Evolutionary conservation across 2,888 invertebrate species (phyloP).

Genomic region (Hemithea aestivaria): DNA sequence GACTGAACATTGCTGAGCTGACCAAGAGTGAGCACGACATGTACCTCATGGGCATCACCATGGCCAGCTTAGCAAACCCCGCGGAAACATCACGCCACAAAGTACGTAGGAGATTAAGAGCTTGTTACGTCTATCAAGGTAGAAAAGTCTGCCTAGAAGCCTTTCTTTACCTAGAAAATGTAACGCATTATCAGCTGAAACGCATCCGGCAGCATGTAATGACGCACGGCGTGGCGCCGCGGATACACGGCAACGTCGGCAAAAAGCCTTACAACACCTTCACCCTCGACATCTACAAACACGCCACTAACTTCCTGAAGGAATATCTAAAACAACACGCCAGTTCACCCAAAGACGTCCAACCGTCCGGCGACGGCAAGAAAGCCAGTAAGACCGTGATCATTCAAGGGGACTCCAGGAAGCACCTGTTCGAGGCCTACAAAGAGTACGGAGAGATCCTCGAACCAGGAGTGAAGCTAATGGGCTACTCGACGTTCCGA

Average conservation of each 20-base stretch:
- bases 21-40: slow-evolving; percentile 91
- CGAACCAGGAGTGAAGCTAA: slow-evolving; percentile 84
- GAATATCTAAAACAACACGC: slow-evolving; percentile 85
- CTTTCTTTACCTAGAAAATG: slow-evolving; percentile 88
- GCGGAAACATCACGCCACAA: slow-evolving; percentile 85
- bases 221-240: slow-evolving; percentile 87
- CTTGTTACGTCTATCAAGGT: slow-evolving; percentile 88
- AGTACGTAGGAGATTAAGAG: slow-evolving; percentile 84
- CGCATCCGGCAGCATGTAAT: slow-evolving; percentile 87
- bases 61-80: slow-evolving; percentile 88
- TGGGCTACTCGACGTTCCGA: slow-evolving; percentile 89
- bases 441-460: slow-evolving; percentile 85
- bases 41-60: slow-evolving; percentile 91
- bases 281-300: slow-evolving; percentile 87
- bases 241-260: slow-evolving; percentile 88
- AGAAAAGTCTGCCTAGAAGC: slow-evolving; percentile 88
- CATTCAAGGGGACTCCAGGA: slow-evolving; percentile 78
- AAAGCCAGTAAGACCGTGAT: slow-evolving; percentile 72
- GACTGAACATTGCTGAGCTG: slow-evolving; percentile 87
- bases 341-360: slow-evolving; percentile 73
- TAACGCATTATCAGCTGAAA: slow-evolving; percentile 88
- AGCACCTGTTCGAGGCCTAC: slow-evolving; percentile 86
- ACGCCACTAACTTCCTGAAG: slow-evolving; percentile 87
- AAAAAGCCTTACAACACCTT: slow-evolving; percentile 90
- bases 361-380: slow-evolving; percentile 71